Percentiles rank a stretch among this genome's conserved stretches.
These are phyloP conservation scores for Drosophila ambigua DNA, from an alignment of 1,140 invertebrate genomes.

Conservation along the genomic window DNA sequence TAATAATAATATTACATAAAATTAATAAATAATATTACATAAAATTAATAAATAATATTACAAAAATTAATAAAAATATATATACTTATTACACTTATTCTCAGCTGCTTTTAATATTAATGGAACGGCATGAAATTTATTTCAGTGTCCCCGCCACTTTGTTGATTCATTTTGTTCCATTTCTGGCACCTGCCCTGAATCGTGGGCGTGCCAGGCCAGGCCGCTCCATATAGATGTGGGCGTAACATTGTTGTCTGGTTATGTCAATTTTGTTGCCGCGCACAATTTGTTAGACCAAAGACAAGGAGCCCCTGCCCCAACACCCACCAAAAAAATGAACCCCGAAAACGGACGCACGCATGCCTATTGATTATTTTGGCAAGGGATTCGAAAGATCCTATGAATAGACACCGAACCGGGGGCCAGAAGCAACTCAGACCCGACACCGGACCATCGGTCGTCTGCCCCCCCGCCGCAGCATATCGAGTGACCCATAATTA, in stretches of 20 bases:
- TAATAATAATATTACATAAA: no score
- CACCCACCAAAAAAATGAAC: not conserved
- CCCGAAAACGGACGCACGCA: slow-evolving; percentile 36
- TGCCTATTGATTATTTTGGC: slow-evolving; percentile 59
- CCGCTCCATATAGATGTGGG: not conserved
- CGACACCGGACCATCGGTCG: not conserved
- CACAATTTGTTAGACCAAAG: slow-evolving; percentile 63
- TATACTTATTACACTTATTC: no score
- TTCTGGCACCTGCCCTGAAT: slow-evolving; percentile 11
- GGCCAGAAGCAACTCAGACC: not conserved
- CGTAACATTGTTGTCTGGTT: slow-evolving; percentile 34
- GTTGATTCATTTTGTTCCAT: no score
- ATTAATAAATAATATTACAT: no score
- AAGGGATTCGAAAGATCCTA: slow-evolving; percentile 33
- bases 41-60: no score
- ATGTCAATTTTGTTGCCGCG: slow-evolving; percentile 54
- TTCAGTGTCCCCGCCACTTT: no score
- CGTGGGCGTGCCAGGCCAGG: no score
- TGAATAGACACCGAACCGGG: slow-evolving; percentile 41
- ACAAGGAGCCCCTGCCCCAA: slow-evolving; percentile 1
- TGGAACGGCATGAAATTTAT: no score
- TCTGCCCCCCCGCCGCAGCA: not conserved
- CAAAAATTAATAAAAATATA: no score
- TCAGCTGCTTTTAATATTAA: no score
- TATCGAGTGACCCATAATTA: slow-evolving; percentile 60